Conservation (phyloP, 2,888 invertebrate genomes). For the Crossocerus cetratus region DNA sequence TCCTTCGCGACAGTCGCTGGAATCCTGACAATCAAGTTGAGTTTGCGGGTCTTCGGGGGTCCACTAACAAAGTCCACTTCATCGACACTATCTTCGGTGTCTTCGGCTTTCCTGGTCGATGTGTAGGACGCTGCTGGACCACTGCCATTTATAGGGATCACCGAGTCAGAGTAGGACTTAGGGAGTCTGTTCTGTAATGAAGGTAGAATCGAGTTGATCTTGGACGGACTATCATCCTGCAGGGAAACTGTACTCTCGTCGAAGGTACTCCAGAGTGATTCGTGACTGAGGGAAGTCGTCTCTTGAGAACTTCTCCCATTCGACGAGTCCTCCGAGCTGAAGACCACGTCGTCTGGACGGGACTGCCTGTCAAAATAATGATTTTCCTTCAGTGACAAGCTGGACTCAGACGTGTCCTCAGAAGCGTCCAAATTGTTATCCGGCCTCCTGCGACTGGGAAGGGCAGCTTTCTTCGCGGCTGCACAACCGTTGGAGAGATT, state of each 20-base stretch:
- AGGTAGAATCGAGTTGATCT: neutral
- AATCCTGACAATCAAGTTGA: constrained; percentile 21
- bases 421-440: constrained; percentile 30
- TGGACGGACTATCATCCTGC: constrained; percentile 61
- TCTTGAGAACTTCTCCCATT: constrained; percentile 67
- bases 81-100: constrained; percentile 18
- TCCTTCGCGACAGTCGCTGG: constrained; percentile 27
- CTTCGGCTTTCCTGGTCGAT: constrained; percentile 8
- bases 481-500: constrained; percentile 36
- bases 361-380: constrained; percentile 13
- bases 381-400: constrained; percentile 41
- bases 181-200: constrained; percentile 36
- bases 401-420: constrained; percentile 66
- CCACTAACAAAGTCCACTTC: constrained; percentile 51
- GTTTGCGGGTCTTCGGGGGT: constrained; percentile 1
- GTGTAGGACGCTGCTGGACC: constrained; percentile 1
- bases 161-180: constrained; percentile 70
- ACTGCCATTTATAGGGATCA: constrained; percentile 43
- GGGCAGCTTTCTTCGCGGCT: neutral
- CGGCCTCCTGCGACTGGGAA: constrained; percentile 13
- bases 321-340: constrained; percentile 64
- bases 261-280: constrained; percentile 72
- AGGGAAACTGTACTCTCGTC: constrained; percentile 71
- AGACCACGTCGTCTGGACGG: constrained; percentile 11
- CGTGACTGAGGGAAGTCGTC: constrained; percentile 70